Conservation (phyloP, 2,888 invertebrate genomes). For the Nomada ruficornis region DNA sequence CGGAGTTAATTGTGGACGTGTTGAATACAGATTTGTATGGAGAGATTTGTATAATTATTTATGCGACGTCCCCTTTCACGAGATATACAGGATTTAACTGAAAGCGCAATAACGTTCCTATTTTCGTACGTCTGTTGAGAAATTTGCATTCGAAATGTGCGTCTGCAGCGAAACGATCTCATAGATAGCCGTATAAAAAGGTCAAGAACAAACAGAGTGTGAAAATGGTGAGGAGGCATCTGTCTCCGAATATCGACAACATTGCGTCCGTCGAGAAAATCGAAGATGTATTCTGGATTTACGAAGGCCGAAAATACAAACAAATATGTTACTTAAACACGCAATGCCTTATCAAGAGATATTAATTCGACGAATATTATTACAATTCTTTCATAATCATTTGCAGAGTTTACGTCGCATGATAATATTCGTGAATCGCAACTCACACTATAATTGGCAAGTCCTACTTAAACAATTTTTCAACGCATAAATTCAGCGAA, state of each 20-base stretch:
- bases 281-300: slow-evolving; percentile 25
- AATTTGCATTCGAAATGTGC: slow-evolving; percentile 41
- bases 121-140: neutral
- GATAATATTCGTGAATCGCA: neutral
- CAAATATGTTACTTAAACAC: slow-evolving; percentile 4
- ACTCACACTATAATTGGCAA: no score
- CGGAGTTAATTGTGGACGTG: neutral
- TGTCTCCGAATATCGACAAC: slow-evolving; percentile 58
- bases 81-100: slow-evolving; percentile 3
- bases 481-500: neutral
- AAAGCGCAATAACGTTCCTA: slow-evolving; percentile 4
- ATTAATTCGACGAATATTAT: neutral
- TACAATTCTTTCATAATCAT: slow-evolving; percentile 11
- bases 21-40: neutral
- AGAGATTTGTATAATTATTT: slow-evolving; percentile 14
- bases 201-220: slow-evolving; percentile 45
- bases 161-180: slow-evolving; percentile 16
- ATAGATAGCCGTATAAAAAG: slow-evolving; percentile 35
- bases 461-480: neutral
- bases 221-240: slow-evolving; percentile 38
- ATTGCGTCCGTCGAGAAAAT: slow-evolving; percentile 21
- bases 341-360: neutral
- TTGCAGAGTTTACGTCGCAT: neutral
- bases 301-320: slow-evolving; percentile 35
- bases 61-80: slow-evolving; percentile 3